Conservation (phyloP, 1,140 invertebrate genomes). For the Sesamia nonagrioides region DNA sequence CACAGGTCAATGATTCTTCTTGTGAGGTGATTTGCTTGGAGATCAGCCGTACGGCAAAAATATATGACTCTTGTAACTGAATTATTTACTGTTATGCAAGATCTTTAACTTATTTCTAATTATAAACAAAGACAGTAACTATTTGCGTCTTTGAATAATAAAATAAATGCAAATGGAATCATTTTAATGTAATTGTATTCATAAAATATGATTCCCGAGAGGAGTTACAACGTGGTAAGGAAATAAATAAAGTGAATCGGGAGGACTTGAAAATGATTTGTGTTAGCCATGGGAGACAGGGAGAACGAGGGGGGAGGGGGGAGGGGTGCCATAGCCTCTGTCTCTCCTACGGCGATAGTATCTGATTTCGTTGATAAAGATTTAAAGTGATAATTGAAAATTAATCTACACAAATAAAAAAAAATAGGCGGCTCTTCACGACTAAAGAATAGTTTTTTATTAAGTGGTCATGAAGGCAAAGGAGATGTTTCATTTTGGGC, state of each 20-base stretch:
- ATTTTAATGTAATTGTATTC: neutral
- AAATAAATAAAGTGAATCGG: neutral
- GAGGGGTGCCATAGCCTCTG: no score
- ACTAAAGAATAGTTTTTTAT: no score
- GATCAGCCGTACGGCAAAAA: no score
- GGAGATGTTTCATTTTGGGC: no score
- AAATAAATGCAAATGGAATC: slow-evolving; percentile 2
- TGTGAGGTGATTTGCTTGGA: no score
- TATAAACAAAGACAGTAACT: neutral
- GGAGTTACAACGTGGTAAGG: no score
- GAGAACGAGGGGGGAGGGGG: no score
- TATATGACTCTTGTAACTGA: no score
- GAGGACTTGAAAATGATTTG: slow-evolving; percentile 5
- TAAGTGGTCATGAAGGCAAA: no score
- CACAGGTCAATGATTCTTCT: no score
- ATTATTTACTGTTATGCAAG: no score
- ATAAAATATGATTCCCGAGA: neutral
- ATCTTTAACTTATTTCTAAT: neutral
- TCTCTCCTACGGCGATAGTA: neutral
- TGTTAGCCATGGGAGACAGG: no score
- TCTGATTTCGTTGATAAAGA: neutral
- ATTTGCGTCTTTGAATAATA: neutral
- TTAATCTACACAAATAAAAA: neutral
- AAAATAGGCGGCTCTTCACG: neutral
- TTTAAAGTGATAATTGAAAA: neutral